These are phyloP conservation scores for Phymatocera aterrima DNA, from an alignment of 2,888 invertebrate genomes.

Conservation along the genomic window DNA sequence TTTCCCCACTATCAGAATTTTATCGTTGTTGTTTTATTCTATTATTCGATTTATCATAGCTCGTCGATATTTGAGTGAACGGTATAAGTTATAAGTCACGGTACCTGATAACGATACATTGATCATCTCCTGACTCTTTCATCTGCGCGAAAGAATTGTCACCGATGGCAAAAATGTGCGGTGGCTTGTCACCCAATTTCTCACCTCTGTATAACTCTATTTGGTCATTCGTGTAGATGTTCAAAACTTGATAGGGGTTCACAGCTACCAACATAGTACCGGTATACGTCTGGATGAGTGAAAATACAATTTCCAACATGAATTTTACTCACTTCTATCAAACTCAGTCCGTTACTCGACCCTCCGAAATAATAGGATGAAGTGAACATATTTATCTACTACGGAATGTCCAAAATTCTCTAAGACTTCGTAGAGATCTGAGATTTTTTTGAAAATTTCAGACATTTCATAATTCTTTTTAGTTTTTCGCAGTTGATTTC, in stretches of 20 bases:
- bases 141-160: conserved; percentile 93
- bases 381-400: too few relatives aligned
- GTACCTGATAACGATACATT: conserved; percentile 96
- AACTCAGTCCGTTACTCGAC: neutral
- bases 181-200: conserved; percentile 91
- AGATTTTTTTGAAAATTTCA: neutral
- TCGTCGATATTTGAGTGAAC: neutral
- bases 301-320: neutral
- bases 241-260: conserved; percentile 95
- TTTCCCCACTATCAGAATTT: conserved; percentile 88
- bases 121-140: conserved; percentile 85
- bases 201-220: conserved; percentile 89
- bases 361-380: neutral
- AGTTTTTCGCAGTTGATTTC: too few relatives aligned
- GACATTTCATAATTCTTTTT: too few relatives aligned
- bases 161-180: conserved; percentile 97
- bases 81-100: conserved; percentile 42
- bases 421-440: too few relatives aligned
- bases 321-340: neutral
- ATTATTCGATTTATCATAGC: neutral
- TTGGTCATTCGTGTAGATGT: conserved; percentile 95
- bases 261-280: conserved; percentile 96
- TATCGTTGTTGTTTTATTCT: neutral
- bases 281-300: conserved; percentile 88
- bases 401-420: too few relatives aligned